Evolutionary conservation across 1,140 invertebrate genomes (phyloP), one percentile per base, ranked within the genome.

Genomic region (Drosophila sucinea): DNA sequence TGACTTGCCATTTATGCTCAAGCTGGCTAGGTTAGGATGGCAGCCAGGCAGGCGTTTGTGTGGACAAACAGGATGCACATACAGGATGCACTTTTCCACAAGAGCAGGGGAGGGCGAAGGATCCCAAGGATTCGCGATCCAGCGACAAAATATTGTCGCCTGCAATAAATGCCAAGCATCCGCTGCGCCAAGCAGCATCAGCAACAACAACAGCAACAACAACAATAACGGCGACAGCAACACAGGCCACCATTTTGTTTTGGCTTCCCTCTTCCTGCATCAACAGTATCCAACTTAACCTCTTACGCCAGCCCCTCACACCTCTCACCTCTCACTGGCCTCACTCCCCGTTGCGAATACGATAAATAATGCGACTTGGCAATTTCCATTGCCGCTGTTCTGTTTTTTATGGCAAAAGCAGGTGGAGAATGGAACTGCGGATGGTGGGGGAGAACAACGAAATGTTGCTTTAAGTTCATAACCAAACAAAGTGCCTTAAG

Each of bases 151-250:
- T 86, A 87, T 87, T 87, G 83, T 83, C 83, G 83, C 83, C 78
- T 80, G 83, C 79, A 87, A 87, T 87, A 87, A 87, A 87, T 87
- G 83, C 79, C 83, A 87, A 87, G 79, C 83, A 79, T 87, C 83
- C 83, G 83, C 76, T 86, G 83, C 83, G 83, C 81, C 83, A 80
- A 60, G 57, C 66, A 67, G 75, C 70, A 71, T 64, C 55, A 57
- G 70, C 71, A 60, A 25, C 74, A 51, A 55, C 72, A 67, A 41
- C 55, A 17, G 44, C 47, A 73, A 60, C 69, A 73, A 74, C 74
- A 77, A 81, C 77, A 77, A 85, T 85, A 81, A 80, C 78, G 78
- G 77, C 73, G 67, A 68, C 67, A 81, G 75, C 81, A 70, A 8
- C 33, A 35, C 1, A 7, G 11, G 44, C 44, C 44, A 51, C 82